Evolutionary conservation across 2,888 invertebrate species (phyloP), one percentile per base, ranked within the genome.

Genomic region (Gerris lacustris): DNA sequence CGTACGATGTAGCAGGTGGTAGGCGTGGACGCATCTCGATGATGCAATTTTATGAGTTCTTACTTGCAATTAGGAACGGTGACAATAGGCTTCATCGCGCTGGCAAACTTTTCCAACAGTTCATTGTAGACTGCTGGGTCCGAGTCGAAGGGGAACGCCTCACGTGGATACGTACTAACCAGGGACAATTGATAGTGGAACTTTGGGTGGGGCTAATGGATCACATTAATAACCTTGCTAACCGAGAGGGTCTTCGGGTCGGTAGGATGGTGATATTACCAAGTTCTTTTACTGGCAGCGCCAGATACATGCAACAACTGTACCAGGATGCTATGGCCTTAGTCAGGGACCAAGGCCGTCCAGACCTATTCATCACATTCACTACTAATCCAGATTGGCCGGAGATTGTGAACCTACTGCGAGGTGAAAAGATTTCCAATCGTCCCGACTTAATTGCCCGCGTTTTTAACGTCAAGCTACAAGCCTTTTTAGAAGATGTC

Each of bases 221-320:
- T 5, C 62, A 62, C 5, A 15, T 62, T 15, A n/a, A 11, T 11
- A 31, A 31, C 31, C n/a, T 62, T 15, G 62, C 62, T 11, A 11
- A 62, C n/a, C 15, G n/a, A 15, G 62, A 62, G n/a, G n/a, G n/a
- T 62, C 2, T 15, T n/a, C 15, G n/a, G 11, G 15, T n/a, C 2
- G 62, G 62, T 4, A 62, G 11, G 4, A 11, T n/a, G n/a, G 62
- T 62, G n/a, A 62, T 62, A 2, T 62, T 62, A n/a, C 62, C 62
- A 11, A 15, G 15, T 15, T 15, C 62, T 15, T 62, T 62, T n/a
- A 4, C 62, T 62, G 62, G 62, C 62, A 62, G 62, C n/a, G 15
- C 62, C 11, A 62, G 62, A 62, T 15, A 62, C n/a, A 62, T 62
- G 62, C 62, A 62, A n/a, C 62, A 62, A 62, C n/a, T n/a, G n/a